Conservation (phyloP, 2,888 invertebrate genomes). For the Kuschelorhynchus macadamiae region DNA sequence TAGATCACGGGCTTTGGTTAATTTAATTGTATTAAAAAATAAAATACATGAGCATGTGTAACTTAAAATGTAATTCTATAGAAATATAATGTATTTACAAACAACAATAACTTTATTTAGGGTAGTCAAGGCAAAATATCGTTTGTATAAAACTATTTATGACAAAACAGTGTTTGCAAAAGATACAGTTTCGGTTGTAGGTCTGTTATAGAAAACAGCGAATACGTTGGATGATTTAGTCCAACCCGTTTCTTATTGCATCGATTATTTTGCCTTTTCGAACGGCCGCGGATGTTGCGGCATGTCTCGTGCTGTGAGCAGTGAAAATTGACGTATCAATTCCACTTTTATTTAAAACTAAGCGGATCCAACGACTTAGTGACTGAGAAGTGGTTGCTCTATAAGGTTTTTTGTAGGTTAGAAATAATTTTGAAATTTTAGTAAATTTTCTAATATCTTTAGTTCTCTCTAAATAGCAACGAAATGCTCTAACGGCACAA, state of each 20-base stretch:
- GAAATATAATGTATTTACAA: too few relatives aligned
- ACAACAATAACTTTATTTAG: too few relatives aligned
- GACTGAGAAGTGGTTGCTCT: conserved; percentile 26
- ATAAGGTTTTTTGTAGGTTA: conserved; percentile 32
- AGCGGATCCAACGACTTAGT: conserved; percentile 24
- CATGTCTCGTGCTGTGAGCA: conserved; percentile 35
- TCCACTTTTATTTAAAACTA: conserved; percentile 25
- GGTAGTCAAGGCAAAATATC: too few relatives aligned
- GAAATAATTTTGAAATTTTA: conserved; percentile 17
- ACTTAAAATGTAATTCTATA: too few relatives aligned
- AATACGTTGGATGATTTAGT: conserved; percentile 31
- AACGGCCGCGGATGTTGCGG: conserved; percentile 36
- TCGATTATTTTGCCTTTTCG: conserved; percentile 28
- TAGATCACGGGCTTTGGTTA: too few relatives aligned
- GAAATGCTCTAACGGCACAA: conserved; percentile 1
- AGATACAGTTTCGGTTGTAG: too few relatives aligned
- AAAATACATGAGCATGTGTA: too few relatives aligned
- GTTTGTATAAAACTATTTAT: too few relatives aligned
- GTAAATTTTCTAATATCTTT: not conserved
- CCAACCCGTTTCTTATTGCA: conserved; percentile 40
- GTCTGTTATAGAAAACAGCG: conserved; percentile 38
- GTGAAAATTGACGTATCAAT: conserved; percentile 27
- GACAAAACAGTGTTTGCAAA: too few relatives aligned
- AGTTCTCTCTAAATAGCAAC: conserved; percentile 5
- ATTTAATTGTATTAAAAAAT: too few relatives aligned